Conservation (phyloP, 1,140 invertebrate species). For the Brachionus calyciflorus region DNA sequence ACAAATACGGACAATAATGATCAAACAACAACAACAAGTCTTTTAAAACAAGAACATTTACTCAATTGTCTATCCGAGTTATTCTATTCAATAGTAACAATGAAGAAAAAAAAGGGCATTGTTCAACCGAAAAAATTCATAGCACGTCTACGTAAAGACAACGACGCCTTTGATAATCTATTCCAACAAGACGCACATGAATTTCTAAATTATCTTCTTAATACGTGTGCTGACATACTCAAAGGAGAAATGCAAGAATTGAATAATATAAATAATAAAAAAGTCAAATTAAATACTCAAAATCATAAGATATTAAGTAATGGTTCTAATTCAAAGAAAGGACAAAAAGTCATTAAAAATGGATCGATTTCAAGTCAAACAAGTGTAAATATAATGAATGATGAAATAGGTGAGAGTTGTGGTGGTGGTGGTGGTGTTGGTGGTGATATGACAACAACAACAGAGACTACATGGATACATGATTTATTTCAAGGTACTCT, state of each 20-base stretch:
- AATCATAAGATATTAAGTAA: slow-evolving; percentile 14
- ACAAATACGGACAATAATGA: too few species aligned
- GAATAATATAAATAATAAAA: not conserved
- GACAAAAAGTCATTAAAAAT: not conserved
- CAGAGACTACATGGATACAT: slow-evolving; percentile 97
- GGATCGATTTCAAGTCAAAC: slow-evolving; percentile 39
- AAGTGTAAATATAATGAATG: slow-evolving; percentile 47
- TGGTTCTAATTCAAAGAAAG: not conserved
- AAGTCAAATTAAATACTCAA: slow-evolving; percentile 10
- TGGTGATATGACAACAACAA: slow-evolving; percentile 57
- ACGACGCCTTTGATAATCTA: slow-evolving; percentile 97
- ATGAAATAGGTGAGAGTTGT: too few species aligned
- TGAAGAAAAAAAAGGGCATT: slow-evolving; percentile 98
- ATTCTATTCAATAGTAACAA: slow-evolving; percentile 96
- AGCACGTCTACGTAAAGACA: slow-evolving; percentile 92
- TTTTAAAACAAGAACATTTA: slow-evolving; percentile 93
- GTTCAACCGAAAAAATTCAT: slow-evolving; percentile 99
- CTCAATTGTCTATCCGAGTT: slow-evolving; percentile 95
- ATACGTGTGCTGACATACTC: slow-evolving; percentile 67
- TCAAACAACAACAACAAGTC: slow-evolving; percentile 65
- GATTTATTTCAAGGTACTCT: slow-evolving; percentile 99
- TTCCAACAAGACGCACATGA: slow-evolving; percentile 99
- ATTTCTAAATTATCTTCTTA: slow-evolving; percentile 97
- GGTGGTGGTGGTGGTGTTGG: too few species aligned
- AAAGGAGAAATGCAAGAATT: slow-evolving; percentile 46